A percentile compares a stretch with the other conserved stretches of the same genome.
phyloP scores from a whole-genome alignment of 2,113 vertebrate genomes.

The Otus sunia region DNA sequence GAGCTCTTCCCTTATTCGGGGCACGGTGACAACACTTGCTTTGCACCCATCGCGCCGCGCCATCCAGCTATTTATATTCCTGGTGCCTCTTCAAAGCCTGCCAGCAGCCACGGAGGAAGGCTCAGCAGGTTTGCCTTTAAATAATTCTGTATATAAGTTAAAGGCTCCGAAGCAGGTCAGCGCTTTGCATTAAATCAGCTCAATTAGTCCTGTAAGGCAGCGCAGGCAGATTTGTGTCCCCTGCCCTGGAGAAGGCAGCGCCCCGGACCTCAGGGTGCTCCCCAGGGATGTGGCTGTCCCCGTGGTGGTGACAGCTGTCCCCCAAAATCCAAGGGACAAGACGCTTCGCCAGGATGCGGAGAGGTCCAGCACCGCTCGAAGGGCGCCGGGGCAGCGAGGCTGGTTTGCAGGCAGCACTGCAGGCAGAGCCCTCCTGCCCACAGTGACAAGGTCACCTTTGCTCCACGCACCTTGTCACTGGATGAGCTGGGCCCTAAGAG shows the following conservation, averaged over 20 bases:
- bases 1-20: conserved; percentile 12
- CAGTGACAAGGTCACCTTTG: neutral
- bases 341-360: neutral
- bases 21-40: conserved; percentile 41
- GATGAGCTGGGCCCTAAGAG: conserved; percentile 1
- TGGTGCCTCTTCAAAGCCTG: neutral
- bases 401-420: neutral
- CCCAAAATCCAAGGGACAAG: neutral
- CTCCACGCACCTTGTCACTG: accelerated
- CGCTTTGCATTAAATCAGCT: accelerated
- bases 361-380: neutral
- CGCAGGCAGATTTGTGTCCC: neutral
- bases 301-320: accelerated
- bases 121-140: neutral
- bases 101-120: neutral
- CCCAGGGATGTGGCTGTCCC: accelerated
- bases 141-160: neutral
- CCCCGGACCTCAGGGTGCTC: neutral
- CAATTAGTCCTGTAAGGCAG: neutral
- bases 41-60: neutral
- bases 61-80: conserved; percentile 55
- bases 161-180: neutral
- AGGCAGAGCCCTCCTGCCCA: neutral
- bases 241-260: neutral
- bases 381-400: neutral